Conservation (phyloP, 2,888 invertebrate species). For the Lamellibrachia columna region DNA sequence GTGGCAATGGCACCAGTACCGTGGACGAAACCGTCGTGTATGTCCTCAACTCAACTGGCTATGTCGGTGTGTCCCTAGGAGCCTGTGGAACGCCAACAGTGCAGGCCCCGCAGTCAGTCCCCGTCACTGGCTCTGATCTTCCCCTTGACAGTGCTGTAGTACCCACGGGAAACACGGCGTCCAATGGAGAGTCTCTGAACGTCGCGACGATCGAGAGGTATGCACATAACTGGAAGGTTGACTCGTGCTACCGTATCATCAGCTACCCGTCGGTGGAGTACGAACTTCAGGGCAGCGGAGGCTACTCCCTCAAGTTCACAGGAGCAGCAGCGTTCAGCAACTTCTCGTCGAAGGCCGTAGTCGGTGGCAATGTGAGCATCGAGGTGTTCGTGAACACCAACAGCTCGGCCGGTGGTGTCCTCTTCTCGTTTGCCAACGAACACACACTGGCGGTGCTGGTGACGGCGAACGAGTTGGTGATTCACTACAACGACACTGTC, state of each 20-base stretch:
- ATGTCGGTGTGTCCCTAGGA: not conserved
- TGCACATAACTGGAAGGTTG: slow-evolving; percentile 30
- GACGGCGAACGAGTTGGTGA: not conserved
- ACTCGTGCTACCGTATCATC: slow-evolving; percentile 43
- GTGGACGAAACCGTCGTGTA: not conserved
- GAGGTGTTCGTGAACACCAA: slow-evolving; percentile 21
- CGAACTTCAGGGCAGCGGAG: slow-evolving; percentile 42
- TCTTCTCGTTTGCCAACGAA: slow-evolving; percentile 45
- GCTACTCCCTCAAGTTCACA: slow-evolving; percentile 44
- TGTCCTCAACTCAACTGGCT: not conserved
- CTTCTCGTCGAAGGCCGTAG: slow-evolving; percentile 41
- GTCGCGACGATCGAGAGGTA: slow-evolving; percentile 9
- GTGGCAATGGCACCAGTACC: slow-evolving; percentile 37
- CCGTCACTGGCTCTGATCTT: not conserved
- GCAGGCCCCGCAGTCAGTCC: not conserved
- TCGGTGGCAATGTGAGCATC: slow-evolving; percentile 1
- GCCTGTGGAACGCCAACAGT: not conserved
- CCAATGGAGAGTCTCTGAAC: not conserved
- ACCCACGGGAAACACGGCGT: not conserved
- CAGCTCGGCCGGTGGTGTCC: slow-evolving; percentile 35
- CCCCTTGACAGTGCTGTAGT: not conserved
- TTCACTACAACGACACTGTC: slow-evolving; percentile 33
- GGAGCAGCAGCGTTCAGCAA: slow-evolving; percentile 43
- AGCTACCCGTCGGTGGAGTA: slow-evolving; percentile 40
- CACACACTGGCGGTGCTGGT: slow-evolving; percentile 38